These are phyloP conservation scores for Thryonomys swinderianus DNA, from an alignment of 2,113 vertebrate genomes.

Conservation along the genomic window DNA sequence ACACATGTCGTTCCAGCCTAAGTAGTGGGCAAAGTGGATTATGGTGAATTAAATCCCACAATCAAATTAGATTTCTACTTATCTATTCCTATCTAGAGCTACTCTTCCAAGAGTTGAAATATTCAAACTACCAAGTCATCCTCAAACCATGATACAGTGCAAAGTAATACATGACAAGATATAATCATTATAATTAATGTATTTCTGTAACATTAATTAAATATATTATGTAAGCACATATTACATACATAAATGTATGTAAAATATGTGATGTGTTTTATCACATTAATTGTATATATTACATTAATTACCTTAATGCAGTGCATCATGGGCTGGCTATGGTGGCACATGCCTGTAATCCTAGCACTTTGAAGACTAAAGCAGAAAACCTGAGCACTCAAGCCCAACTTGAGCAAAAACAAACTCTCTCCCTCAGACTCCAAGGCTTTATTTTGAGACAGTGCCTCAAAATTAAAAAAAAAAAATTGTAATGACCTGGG, in stretches of 20 bases:
- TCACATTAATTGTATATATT: background rate
- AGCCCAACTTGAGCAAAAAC: background rate
- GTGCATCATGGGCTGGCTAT: background rate
- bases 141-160: background rate
- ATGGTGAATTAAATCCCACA: background rate
- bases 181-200: background rate
- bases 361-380: background rate
- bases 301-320: background rate
- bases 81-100: background rate
- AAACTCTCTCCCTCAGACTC: background rate
- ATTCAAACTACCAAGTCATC: background rate
- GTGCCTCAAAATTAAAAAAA: background rate
- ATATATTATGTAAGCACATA: background rate
- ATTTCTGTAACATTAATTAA: background rate
- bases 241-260: background rate
- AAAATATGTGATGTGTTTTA: background rate
- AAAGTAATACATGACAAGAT: background rate
- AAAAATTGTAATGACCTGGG: background rate
- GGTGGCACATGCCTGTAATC: background rate
- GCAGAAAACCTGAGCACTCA: background rate
- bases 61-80: background rate
- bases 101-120: background rate
- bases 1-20: background rate
- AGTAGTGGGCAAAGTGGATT: background rate
- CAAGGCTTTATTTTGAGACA: background rate